Evolutionary conservation across 2,888 invertebrate genomes (phyloP), one percentile per base, ranked within the genome.

Genomic region (Mimachlamys varia): DNA sequence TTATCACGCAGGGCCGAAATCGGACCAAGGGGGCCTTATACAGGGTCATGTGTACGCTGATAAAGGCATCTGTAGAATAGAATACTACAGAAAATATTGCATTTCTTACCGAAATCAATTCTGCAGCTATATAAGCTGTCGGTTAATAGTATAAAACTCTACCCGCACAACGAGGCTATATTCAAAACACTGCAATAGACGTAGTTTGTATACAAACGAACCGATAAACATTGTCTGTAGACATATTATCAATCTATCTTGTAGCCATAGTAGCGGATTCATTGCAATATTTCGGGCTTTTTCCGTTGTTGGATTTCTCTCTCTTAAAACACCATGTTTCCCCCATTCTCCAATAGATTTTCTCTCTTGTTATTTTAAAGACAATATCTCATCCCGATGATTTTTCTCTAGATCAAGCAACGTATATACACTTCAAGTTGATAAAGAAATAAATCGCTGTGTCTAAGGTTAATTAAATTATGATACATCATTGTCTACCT

Each of bases 91-190:
- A 76, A 76, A 7, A 27, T 22, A 76, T 0, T 12, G 33, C 33
- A 33, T 76, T 10, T 76, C 7, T 12, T 33, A 13, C 76, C 27
- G 27, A 76, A 27, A 76, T 15, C 33, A 10, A 27, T 33, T 7
- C 27, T 53, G 49, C 22, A 76, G 55, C 89, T 7, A 62, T 27
- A 87, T 76, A 87, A 55, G 88, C 53, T 88, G 87, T 55, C 90
- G 33, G 49, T 55, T 22, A n/a, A n/a, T n/a, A 53, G 88, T 88
- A 49, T 88, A 37, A 33, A 88, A 53, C 90, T 33, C n/a, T 88
- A 62, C 88, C 55, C 38, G 4, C 49, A 88, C 62, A 88, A n/a
- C 76, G 88, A 88, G 10, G 58, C 58, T n/a, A 58, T 10, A 58
- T 17, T 7, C 58, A 58, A 22, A 58, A 58, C n/a, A 58, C 58